Conservation (phyloP, 2,113 vertebrate species). For the Zapornia atra region DNA sequence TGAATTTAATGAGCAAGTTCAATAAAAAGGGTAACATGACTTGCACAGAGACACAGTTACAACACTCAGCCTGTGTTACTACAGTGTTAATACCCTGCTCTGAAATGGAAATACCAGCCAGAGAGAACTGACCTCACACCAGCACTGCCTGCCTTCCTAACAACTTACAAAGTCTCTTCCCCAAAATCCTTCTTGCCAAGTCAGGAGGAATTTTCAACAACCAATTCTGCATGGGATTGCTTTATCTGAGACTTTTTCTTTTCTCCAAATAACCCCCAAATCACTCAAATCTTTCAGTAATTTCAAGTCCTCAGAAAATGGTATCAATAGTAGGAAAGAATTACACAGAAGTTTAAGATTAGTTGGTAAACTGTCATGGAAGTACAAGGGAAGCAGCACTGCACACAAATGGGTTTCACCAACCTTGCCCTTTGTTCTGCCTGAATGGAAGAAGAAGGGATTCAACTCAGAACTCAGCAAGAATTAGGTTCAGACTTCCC, state of each 20-base stretch:
- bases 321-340: not conserved
- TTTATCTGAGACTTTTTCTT: not conserved
- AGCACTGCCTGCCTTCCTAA: not conserved
- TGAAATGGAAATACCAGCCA: not conserved
- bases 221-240: not conserved
- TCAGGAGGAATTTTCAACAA: rapidly evolving
- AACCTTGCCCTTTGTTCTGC: not conserved
- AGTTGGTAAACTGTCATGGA: not conserved
- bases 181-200: not conserved
- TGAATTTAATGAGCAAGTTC: not conserved
- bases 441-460: not conserved
- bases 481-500: not conserved
- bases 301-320: not conserved
- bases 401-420: not conserved
- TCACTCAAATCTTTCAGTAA: not conserved
- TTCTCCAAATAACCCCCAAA: not conserved
- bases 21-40: not conserved
- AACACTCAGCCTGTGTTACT: not conserved
- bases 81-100: not conserved
- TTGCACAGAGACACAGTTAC: not conserved
- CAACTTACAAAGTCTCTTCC: not conserved
- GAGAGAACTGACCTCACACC: not conserved
- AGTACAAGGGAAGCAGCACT: not conserved
- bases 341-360: not conserved
- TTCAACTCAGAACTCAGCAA: not conserved